phyloP scores from a whole-genome alignment of 2,113 vertebrate genomes.

The Oplegnathus fasciatus region DNA sequence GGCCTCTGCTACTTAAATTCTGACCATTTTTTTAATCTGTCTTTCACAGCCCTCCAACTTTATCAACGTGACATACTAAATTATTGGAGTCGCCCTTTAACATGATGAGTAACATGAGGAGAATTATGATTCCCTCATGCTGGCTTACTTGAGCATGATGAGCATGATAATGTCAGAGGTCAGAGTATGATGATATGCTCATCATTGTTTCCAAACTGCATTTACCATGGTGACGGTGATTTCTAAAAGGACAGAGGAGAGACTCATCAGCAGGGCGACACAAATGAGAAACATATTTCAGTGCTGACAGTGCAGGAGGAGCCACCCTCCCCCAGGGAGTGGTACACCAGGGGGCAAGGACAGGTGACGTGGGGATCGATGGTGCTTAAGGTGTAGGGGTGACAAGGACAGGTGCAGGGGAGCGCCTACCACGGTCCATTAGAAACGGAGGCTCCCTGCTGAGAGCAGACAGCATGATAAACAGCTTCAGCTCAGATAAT shows the following conservation, averaged over 20 bases:
- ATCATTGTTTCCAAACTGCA: constrained; percentile 36
- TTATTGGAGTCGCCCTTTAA: background rate
- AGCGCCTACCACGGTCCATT: constrained; percentile 77
- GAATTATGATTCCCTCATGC: background rate
- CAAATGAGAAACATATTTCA: constrained; percentile 66
- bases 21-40: background rate
- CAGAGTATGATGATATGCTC: constrained; percentile 27
- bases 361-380: constrained; percentile 75
- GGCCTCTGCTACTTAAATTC: background rate
- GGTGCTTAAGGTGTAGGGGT: constrained; percentile 71
- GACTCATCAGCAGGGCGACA: constrained; percentile 64
- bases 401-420: constrained; percentile 81
- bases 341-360: constrained; percentile 67
- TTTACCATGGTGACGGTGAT: constrained; percentile 42
- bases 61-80: background rate
- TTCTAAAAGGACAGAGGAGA: constrained; percentile 49
- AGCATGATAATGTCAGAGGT: constrained; percentile 19
- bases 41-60: background rate
- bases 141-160: background rate
- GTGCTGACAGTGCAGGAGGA: constrained; percentile 59
- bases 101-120: background rate
- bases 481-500: constrained; percentile 86
- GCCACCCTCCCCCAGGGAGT: constrained; percentile 58
- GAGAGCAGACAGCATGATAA: constrained; percentile 84
- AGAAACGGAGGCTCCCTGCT: constrained; percentile 76